Base-by-base conservation (phyloP, 2,113 vertebrate species). In the Accipiter cooperii region DNA sequence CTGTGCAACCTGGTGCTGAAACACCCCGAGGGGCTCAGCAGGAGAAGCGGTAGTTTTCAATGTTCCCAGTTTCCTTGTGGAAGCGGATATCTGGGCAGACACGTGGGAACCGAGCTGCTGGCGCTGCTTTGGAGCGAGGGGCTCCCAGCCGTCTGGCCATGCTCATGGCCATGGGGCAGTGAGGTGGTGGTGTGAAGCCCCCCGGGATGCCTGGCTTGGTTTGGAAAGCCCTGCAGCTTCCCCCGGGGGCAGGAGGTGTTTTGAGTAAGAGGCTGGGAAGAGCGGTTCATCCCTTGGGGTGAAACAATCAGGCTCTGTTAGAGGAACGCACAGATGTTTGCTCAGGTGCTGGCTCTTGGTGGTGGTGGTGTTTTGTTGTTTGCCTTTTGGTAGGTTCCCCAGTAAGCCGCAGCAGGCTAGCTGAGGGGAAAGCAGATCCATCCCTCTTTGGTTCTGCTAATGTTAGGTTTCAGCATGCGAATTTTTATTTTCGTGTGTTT, bases 91-190 rank as follows among this genome's bases (percentile, higher is more conserved):
- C 15, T 26, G 31, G 70, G 64, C 69, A 74, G 33, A 44, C 17
- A 54, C 0, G 1, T 69, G 73, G 64, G 64, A 87, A 42, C 44
- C 1, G 5, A 84, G 25, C 22, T 1, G 1, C 49, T 8, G 4
- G 16, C 3, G 0, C 78, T 81, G 49, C 55, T 84, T 19, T 82
- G 64, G 74, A 84, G 9, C 16, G 3, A 51, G 18, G 38, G 8
- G 3, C n/a, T 81, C 26, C 46, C 58, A 38, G 15, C 16, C 1
- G 0, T 60, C 33, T 4, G 3, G 34, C 40, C 11, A 5, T 24
- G 12, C 26, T 68, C 4, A 1, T 8, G 6, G 33, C 33, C 8
- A 1, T 29, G 17, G 22, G 20, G 11, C 11, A 8, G 34, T 5
- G 20, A 40, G 51, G 44, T 6, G 6, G 21, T 64, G 36, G 7